These are phyloP conservation scores for Caenorhabditis brenneri DNA, from an alignment of 1,140 invertebrate species.

Conservation along the genomic window DNA sequence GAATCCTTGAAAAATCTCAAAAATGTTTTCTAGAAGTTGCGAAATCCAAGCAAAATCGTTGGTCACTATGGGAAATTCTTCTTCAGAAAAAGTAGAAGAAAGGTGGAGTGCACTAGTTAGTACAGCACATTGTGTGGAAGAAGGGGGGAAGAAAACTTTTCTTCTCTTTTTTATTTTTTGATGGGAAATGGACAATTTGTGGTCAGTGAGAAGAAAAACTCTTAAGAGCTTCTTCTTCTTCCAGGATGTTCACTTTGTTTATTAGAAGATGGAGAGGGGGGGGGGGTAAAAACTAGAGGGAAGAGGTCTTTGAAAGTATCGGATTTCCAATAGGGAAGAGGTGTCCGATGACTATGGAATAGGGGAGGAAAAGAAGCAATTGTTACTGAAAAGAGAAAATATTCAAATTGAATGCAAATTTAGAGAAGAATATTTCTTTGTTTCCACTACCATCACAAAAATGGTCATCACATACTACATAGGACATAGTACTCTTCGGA, in stretches of 20 bases:
- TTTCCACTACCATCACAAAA: background rate
- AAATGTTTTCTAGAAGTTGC: background rate
- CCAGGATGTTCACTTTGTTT: constrained; percentile 42
- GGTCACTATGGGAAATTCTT: background rate
- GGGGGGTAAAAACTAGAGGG: background rate
- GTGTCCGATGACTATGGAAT: constrained; percentile 4
- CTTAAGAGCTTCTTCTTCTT: background rate
- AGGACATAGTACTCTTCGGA: too few species aligned
- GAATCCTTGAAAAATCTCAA: too few species aligned
- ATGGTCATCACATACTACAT: background rate
- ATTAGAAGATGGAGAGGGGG: too few species aligned
- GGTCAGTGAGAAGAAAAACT: background rate
- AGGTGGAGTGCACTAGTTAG: constrained; percentile 14
- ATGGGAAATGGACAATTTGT: constrained; percentile 41
- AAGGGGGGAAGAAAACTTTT: background rate
- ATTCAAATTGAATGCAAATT: constrained; percentile 31
- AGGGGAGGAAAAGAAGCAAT: background rate
- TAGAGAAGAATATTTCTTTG: background rate
- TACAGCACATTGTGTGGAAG: background rate
- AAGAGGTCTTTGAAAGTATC: background rate
- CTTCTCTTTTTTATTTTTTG: background rate
- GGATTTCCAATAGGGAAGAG: background rate
- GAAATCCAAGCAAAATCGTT: background rate
- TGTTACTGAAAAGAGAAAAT: constrained; percentile 9
- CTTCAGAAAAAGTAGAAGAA: background rate